Percentiles rank a stretch among this genome's conserved stretches.
phyloP scores from a whole-genome alignment of 2,888 invertebrate species.

The Agonopterix subpropinquella region DNA sequence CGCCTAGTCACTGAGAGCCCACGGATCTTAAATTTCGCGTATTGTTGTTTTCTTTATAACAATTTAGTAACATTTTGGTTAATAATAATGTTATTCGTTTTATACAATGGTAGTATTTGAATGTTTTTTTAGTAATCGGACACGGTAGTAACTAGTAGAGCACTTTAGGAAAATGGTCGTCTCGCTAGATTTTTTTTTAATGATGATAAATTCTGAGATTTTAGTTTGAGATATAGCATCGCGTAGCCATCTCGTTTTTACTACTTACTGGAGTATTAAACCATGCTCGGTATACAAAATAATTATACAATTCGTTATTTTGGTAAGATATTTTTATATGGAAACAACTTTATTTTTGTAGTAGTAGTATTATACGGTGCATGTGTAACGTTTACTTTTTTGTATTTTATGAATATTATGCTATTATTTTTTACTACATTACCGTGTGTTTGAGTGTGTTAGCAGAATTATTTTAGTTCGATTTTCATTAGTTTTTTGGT shows the following conservation, averaged over 20 bases:
- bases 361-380: slow-evolving; percentile 70
- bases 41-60: slow-evolving; percentile 45
- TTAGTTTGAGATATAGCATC: slow-evolving; percentile 33
- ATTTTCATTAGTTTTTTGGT: slow-evolving; percentile 57
- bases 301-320: slow-evolving; percentile 71
- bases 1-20: slow-evolving; percentile 75
- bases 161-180: slow-evolving; percentile 63
- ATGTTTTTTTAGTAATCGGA: slow-evolving; percentile 49
- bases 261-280: slow-evolving; percentile 61
- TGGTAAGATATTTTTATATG: slow-evolving; percentile 72
- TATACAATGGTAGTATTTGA: slow-evolving; percentile 60
- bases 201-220: slow-evolving; percentile 56
- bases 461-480: slow-evolving; percentile 73
- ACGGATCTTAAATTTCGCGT: slow-evolving; percentile 56
- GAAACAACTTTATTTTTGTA: slow-evolving; percentile 69
- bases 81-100: slow-evolving; percentile 62
- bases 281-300: slow-evolving; percentile 63
- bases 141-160: slow-evolving; percentile 71
- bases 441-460: slow-evolving; percentile 74
- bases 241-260: slow-evolving; percentile 32
- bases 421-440: slow-evolving; percentile 62
- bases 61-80: slow-evolving; percentile 64
- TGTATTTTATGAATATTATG: slow-evolving; percentile 65
- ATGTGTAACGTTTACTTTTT: slow-evolving; percentile 65
- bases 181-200: slow-evolving; percentile 65